Percentiles rank a stretch among this genome's conserved stretches.
phyloP scores from a whole-genome alignment of 1,140 invertebrate genomes.

The Dermatophagoides farinae region DNA sequence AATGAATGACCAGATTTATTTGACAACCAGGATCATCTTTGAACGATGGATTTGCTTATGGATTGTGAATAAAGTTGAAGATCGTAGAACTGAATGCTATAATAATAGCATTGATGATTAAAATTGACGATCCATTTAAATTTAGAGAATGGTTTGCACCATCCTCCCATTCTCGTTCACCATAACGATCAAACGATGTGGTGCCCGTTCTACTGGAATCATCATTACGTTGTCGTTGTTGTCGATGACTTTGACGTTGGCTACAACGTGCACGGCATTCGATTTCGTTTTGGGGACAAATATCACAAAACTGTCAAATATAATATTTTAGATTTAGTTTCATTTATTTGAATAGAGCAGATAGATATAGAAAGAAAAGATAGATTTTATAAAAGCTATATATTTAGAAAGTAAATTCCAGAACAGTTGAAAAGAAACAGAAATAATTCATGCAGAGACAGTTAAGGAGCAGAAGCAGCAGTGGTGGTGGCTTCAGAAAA shows the following conservation, averaged over 20 bases:
- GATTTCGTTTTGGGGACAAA: slow-evolving; percentile 1
- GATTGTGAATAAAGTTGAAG: background rate
- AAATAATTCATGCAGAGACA: background rate
- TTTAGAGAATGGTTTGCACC: background rate
- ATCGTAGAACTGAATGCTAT: background rate
- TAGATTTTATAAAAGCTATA: background rate
- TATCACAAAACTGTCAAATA: slow-evolving; percentile 3
- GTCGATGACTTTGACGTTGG: background rate
- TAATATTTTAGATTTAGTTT: background rate
- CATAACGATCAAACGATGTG: background rate
- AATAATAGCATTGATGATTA: background rate
- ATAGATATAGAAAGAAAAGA: background rate
- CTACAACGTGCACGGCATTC: background rate
- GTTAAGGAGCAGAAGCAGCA: background rate
- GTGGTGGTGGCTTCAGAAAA: background rate
- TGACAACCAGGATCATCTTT: background rate
- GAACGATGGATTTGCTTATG: background rate
- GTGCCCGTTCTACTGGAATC: background rate
- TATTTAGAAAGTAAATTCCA: background rate
- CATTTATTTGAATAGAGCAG: background rate
- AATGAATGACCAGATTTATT: background rate
- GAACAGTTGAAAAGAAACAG: background rate
- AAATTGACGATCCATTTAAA: background rate
- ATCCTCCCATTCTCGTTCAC: background rate
- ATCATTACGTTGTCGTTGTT: background rate